phyloP scores from a whole-genome alignment of 2,888 invertebrate species.

The Ectemnius continuus region DNA sequence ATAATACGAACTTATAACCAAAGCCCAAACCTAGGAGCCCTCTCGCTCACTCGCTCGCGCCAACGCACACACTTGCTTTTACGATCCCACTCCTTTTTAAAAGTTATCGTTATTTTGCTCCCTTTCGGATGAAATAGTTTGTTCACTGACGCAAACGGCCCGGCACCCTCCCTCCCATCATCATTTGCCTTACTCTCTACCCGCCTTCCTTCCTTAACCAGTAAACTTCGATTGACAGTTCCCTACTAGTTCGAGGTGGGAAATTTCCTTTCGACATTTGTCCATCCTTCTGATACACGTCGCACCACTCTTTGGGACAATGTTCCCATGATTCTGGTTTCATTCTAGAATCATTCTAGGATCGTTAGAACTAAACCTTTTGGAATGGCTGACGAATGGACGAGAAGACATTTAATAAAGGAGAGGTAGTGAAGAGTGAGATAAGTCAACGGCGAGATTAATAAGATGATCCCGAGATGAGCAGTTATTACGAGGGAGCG shows the following conservation, averaged over 20 bases:
- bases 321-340: too few relatives aligned
- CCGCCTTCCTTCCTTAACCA: conserved; percentile 25
- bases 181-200: too few relatives aligned
- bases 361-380: too few relatives aligned
- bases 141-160: conserved; percentile 61
- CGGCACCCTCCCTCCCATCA: conserved; percentile 20
- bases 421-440: too few relatives aligned
- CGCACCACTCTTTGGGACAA: too few relatives aligned
- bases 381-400: too few relatives aligned
- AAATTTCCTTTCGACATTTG: too few relatives aligned
- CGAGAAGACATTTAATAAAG: too few relatives aligned
- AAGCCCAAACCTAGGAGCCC: conserved; percentile 76
- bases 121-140: conserved; percentile 72
- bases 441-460: too few relatives aligned
- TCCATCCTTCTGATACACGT: too few relatives aligned
- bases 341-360: too few relatives aligned
- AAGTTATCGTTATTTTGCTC: conserved; percentile 76
- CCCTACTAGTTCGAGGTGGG: background rate
- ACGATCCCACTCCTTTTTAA: conserved; percentile 75
- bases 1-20: conserved; percentile 78
- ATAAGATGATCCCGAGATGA: background rate
- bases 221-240: conserved; percentile 45
- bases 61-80: conserved; percentile 62
- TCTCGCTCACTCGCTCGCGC: conserved; percentile 22
- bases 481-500: conserved; percentile 10